These are phyloP conservation scores for Chelonus formosanus DNA, from an alignment of 2,888 invertebrate species.

Conservation along the genomic window DNA sequence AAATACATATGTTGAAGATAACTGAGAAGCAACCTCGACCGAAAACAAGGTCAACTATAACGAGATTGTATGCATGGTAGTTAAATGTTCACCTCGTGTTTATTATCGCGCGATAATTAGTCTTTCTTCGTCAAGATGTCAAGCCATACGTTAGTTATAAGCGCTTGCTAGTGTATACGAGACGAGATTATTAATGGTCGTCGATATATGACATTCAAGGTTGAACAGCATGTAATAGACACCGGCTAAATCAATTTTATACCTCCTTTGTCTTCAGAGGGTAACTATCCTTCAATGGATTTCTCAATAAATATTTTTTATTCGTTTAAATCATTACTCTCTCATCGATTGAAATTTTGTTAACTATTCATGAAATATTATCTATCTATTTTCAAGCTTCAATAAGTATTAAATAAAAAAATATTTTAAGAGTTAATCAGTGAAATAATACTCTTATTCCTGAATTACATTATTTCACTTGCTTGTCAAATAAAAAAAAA, in stretches of 20 bases:
- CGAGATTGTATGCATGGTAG: conserved; percentile 21
- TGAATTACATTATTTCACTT: no score
- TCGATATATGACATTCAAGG: conserved; percentile 36
- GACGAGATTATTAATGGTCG: conserved; percentile 41
- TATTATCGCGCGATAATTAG: conserved; percentile 51
- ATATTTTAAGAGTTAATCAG: no score
- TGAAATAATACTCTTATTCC: no score
- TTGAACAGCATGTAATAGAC: conserved; percentile 13
- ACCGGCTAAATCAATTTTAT: not conserved
- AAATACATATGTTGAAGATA: no score
- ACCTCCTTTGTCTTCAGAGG: no score
- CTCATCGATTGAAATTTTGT: no score
- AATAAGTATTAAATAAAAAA: no score
- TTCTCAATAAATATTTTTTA: not conserved
- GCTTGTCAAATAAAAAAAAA: no score
- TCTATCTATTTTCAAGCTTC: no score
- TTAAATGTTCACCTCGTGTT: conserved; percentile 45
- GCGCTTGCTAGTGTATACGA: conserved; percentile 33
- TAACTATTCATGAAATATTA: no score
- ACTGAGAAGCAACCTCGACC: conserved; percentile 17
- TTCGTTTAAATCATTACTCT: not conserved
- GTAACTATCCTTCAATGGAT: no score
- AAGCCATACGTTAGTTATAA: conserved; percentile 24
- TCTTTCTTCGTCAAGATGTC: conserved; percentile 40
- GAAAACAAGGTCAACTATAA: conserved; percentile 27